Base-by-base conservation (phyloP, 2,888 invertebrate genomes). In the Trypoxylon attenuatum region DNA sequence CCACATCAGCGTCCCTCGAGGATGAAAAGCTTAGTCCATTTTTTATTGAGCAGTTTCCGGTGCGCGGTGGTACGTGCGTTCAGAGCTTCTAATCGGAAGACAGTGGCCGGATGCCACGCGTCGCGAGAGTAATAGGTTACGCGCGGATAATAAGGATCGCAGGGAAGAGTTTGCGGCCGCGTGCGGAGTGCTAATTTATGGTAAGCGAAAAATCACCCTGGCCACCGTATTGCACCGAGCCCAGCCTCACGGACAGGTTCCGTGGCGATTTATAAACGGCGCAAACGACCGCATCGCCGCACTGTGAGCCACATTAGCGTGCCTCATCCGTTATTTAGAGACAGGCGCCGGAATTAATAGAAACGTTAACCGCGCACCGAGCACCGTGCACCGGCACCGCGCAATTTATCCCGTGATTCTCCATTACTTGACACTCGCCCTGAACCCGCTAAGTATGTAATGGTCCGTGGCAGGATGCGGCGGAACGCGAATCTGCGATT, bases 301-400 rank as follows among this genome's bases (percentile, higher is more conserved):
- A n/a, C n/a, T n/a, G n/a, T n/a, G n/a, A n/a, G n/a, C n/a, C n/a
- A 39, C 54, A 62, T 71, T 71, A 71, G 58, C 58, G 65, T 52
- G 58, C 47, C 58, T 38, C 72, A 56, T 65, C 47, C 55, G 53
- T 68, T 60, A 69, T 70, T 63, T 71, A 49, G 57, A 53, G 57
- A 54, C 60, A 13, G 54, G 45, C 64, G 60, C 58, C 56, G 46
- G 56, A 63, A 69, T 65, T 61, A 61, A 65, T 65, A 65, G 64
- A 65, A 65, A 65, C 61, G 64, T 65, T 61, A 51, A 65, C 61
- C 61, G 27, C 54, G 39, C 42, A 10, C 33, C 33, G 5, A 15
- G 5, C 38, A 29, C 16, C 33, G 33, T 54, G 41, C 50, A 45
- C 39, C 19, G 50, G 15, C 29, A 46, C 55, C 47, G 42, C 33